A percentile compares a stretch with the other conserved stretches of the same genome.
Conservation (phyloP, 2,888 invertebrate genomes). For the Mycalesis mineus region DNA sequence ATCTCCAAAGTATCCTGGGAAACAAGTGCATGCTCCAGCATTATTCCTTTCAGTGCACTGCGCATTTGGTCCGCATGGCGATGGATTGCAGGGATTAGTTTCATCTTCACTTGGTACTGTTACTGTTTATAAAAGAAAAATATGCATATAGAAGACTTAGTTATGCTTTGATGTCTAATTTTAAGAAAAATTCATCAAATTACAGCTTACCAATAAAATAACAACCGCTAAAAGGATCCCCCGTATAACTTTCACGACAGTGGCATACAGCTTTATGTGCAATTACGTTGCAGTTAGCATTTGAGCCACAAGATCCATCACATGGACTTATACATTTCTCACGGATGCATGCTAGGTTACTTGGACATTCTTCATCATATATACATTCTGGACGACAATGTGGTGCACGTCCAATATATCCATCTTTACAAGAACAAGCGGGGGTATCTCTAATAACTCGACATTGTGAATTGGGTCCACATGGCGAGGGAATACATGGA, state of each 20-base stretch:
- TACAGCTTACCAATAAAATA: conserved; percentile 61
- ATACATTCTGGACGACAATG: conserved; percentile 92
- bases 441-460: conserved; percentile 85
- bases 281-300: conserved; percentile 87
- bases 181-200: neutral
- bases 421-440: conserved; percentile 87
- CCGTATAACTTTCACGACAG: conserved; percentile 87
- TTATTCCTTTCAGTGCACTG: conserved; percentile 89
- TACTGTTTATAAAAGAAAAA: conserved; percentile 51
- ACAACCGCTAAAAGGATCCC: conserved; percentile 91
- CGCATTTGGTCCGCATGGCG: conserved; percentile 92
- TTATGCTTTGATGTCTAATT: neutral
- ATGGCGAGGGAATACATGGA: conserved; percentile 90
- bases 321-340: conserved; percentile 91
- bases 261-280: conserved; percentile 91
- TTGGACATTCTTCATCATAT: conserved; percentile 89
- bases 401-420: conserved; percentile 89
- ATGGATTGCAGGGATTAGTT: conserved; percentile 88
- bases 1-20: conserved; percentile 90
- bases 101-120: conserved; percentile 80
- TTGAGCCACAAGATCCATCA: conserved; percentile 88
- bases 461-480: conserved; percentile 91
- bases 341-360: conserved; percentile 88
- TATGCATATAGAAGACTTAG: neutral
- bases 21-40: conserved; percentile 89